Conservation (phyloP, 2,797 vertebrate species). For the Otolemur crassicaudatus region DNA sequence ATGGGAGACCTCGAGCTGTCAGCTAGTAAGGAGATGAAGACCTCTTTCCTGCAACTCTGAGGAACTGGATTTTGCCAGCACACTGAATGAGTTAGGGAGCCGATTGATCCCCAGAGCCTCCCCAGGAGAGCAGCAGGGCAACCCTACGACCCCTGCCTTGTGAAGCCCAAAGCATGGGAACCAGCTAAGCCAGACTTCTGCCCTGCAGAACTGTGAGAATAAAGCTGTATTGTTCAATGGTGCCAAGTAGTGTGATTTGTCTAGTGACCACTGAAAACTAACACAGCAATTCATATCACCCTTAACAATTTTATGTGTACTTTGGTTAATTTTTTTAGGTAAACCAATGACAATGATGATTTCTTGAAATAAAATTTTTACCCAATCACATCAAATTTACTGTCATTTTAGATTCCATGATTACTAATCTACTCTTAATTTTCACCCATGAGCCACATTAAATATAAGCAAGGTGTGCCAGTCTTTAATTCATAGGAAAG, state of each 20-base stretch:
- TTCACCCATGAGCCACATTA: not conserved
- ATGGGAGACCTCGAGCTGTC: not conserved
- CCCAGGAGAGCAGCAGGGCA: not conserved
- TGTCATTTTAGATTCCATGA: not conserved
- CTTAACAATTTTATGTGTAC: not conserved
- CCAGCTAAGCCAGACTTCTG: not conserved
- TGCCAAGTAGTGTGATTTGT: not conserved
- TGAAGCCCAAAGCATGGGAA: not conserved
- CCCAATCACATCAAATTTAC: not conserved
- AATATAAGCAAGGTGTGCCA: not conserved
- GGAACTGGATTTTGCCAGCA: not conserved
- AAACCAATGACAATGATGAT: not conserved
- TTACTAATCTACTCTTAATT: not conserved
- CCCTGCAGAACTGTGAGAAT: not conserved
- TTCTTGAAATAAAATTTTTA: slow-evolving; percentile 5
- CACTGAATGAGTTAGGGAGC: not conserved
- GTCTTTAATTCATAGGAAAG: not conserved
- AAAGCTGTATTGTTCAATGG: not conserved
- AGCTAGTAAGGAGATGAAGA: not conserved
- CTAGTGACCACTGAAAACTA: not conserved
- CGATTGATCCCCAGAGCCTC: not conserved
- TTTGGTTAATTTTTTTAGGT: not conserved
- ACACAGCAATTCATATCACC: not conserved
- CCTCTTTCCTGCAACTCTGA: not conserved
- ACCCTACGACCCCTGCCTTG: not conserved